phyloP scores from a whole-genome alignment of 2,797 vertebrate genomes.

The Thripadectes ignobilis region DNA sequence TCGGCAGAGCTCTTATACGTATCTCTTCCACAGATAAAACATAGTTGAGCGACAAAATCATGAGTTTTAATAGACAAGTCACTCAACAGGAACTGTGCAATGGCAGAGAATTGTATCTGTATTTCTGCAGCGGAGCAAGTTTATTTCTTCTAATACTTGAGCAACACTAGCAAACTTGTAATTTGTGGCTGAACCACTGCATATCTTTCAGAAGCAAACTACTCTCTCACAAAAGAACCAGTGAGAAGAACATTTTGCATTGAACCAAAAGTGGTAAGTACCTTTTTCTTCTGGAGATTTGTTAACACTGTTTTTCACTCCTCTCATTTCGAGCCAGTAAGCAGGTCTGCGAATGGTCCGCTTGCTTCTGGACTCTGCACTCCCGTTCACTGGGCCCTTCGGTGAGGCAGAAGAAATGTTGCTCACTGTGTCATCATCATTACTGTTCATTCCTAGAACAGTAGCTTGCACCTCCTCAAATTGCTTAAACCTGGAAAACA shows the following conservation, averaged over 20 bases:
- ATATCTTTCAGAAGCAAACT: background rate
- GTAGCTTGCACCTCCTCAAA: slow-evolving; percentile 59
- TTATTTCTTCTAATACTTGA: background rate
- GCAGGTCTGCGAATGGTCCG: slow-evolving; percentile 63
- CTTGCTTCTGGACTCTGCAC: slow-evolving; percentile 30
- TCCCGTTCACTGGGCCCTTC: slow-evolving; percentile 10
- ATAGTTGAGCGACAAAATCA: background rate
- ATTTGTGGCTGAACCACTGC: background rate
- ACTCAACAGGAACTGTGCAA: background rate
- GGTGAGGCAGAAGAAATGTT: slow-evolving; percentile 47
- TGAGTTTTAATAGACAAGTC: background rate
- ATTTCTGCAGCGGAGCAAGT: background rate
- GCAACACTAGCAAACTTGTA: background rate
- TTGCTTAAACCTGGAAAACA: slow-evolving; percentile 53
- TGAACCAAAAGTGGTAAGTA: background rate
- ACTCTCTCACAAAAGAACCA: background rate
- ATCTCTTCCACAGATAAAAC: background rate
- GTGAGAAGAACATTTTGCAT: background rate
- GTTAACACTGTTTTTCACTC: slow-evolving; percentile 28
- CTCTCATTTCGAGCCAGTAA: slow-evolving; percentile 77
- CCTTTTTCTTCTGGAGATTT: slow-evolving; percentile 21
- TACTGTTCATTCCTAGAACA: slow-evolving; percentile 32
- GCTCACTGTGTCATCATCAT: slow-evolving; percentile 44
- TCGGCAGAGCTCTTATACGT: background rate
- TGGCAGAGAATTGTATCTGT: background rate